Percentiles rank a stretch among this genome's conserved stretches.
Conservation (phyloP, 2,113 vertebrate genomes). For the Probosciger aterrimus region DNA sequence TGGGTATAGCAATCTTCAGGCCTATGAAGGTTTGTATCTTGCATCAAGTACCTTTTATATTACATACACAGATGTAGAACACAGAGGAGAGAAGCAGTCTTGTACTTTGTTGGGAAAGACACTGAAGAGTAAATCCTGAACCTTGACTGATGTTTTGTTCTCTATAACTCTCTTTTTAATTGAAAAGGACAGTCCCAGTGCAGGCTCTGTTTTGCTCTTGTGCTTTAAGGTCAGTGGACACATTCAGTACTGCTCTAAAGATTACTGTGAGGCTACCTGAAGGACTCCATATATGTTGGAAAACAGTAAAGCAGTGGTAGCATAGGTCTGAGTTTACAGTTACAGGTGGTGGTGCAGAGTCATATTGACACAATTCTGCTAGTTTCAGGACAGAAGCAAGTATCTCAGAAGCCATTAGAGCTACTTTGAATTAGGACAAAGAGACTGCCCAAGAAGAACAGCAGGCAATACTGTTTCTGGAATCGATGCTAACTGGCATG, state of each 20-base stretch:
- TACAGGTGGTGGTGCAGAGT: background rate
- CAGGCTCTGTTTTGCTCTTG: background rate
- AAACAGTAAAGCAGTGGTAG: background rate
- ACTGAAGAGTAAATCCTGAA: background rate
- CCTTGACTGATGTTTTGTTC: background rate
- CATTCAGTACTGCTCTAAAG: background rate
- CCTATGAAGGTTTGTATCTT: background rate
- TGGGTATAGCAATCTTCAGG: background rate
- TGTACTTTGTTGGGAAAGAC: background rate
- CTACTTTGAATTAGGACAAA: background rate
- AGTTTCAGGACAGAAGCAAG: background rate
- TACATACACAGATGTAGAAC: background rate
- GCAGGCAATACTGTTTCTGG: background rate
- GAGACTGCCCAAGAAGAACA: background rate
- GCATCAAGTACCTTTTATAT: background rate
- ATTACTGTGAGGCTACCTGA: background rate
- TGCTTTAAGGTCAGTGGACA: background rate
- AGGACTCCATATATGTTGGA: background rate
- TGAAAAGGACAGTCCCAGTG: background rate
- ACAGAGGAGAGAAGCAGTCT: background rate
- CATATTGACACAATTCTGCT: background rate
- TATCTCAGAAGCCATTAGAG: background rate
- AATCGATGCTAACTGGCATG: background rate
- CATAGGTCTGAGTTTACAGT: background rate
- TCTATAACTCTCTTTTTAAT: background rate